Conservation (phyloP, 2,888 invertebrate genomes). For the Cosmorhoe ocellata region DNA sequence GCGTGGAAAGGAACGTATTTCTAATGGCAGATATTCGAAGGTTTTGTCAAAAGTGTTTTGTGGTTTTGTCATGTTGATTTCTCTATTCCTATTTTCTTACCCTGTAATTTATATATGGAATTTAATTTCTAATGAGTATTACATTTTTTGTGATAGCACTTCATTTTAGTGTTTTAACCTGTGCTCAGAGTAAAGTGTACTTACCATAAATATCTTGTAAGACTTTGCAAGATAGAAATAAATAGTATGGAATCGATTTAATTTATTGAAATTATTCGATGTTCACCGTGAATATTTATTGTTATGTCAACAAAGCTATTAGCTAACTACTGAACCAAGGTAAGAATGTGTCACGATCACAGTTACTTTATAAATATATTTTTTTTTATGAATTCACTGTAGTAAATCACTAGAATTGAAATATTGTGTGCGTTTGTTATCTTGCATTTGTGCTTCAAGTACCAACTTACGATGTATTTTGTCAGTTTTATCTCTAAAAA, state of each 20-base stretch:
- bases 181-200: not conserved
- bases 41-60: too few species aligned
- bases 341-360: conserved; percentile 40
- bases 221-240: conserved; percentile 20
- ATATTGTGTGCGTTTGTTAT: not conserved
- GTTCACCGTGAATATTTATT: conserved; percentile 64
- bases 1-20: conserved; percentile 44
- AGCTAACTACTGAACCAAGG: conserved; percentile 60
- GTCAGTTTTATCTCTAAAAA: too few species aligned
- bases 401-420: not conserved
- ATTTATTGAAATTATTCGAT: conserved; percentile 57
- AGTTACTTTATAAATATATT: conserved; percentile 13
- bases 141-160: not conserved
- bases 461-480: too few species aligned
- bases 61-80: conserved; percentile 67
- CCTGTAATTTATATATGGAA: too few species aligned
- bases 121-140: too few species aligned
- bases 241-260: conserved; percentile 69
- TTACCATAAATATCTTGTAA: conserved; percentile 3
- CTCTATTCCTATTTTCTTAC: conserved; percentile 39
- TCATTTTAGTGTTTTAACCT: not conserved
- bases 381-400: too few species aligned
- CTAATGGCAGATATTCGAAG: conserved; percentile 55
- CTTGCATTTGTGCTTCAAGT: too few species aligned
- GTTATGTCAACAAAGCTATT: conserved; percentile 71